These are phyloP conservation scores for Pollenia labialis DNA, from an alignment of 2,888 invertebrate genomes.

Conservation along the genomic window DNA sequence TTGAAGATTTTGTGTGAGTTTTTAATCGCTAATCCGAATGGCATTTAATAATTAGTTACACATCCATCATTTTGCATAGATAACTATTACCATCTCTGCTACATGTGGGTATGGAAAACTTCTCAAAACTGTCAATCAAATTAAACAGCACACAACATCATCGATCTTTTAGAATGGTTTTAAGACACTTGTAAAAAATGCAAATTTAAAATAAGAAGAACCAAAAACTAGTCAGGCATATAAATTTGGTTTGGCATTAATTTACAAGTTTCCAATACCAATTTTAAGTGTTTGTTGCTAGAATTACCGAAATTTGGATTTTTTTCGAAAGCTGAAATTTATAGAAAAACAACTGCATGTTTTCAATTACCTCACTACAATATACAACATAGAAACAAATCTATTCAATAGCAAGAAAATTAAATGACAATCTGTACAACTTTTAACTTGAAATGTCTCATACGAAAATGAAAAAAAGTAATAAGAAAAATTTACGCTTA, in stretches of 20 bases:
- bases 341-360: too few relatives aligned
- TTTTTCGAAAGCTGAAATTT: too few relatives aligned
- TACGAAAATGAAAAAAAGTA: too few relatives aligned
- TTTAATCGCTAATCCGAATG: conserved; percentile 42
- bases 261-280: background rate
- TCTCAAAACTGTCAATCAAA: conserved; percentile 43
- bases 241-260: conserved; percentile 12
- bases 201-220: background rate
- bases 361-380: too few relatives aligned
- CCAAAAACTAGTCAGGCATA: conserved; percentile 1
- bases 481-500: too few relatives aligned
- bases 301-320: conserved; percentile 11
- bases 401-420: too few relatives aligned
- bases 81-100: conserved; percentile 10
- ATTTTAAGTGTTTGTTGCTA: background rate
- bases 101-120: conserved; percentile 18
- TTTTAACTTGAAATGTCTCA: too few relatives aligned
- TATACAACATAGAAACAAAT: too few relatives aligned
- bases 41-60: conserved; percentile 42
- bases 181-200: background rate
- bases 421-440: too few relatives aligned
- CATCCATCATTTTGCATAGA: conserved; percentile 48
- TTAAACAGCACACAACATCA: background rate
- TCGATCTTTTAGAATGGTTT: background rate
- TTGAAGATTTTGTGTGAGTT: background rate